These are phyloP conservation scores for Dynastes maya DNA, from an alignment of 2,888 invertebrate genomes.

Conservation along the genomic window DNA sequence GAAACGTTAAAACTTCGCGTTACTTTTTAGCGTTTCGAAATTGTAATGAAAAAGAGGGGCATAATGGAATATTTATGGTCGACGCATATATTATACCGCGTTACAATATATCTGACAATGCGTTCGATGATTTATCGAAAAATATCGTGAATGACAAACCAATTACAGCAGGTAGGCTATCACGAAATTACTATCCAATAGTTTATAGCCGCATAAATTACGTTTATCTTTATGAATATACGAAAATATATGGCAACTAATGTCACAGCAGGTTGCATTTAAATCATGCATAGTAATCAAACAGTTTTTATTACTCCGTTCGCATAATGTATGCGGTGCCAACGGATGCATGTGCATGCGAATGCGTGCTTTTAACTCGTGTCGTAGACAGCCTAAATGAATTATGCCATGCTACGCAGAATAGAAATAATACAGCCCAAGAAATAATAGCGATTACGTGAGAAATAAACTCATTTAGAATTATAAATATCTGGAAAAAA, in stretches of 20 bases:
- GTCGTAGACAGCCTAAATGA: slow-evolving; percentile 1
- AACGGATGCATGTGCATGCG: slow-evolving; percentile 40
- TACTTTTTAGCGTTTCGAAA: slow-evolving; percentile 19
- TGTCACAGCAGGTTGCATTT: slow-evolving; percentile 62
- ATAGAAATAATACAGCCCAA: no score
- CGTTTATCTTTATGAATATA: slow-evolving; percentile 66
- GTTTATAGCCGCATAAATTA: slow-evolving; percentile 65
- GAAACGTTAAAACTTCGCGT: slow-evolving; percentile 3
- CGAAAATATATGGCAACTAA: slow-evolving; percentile 64
- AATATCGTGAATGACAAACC: slow-evolving; percentile 64
- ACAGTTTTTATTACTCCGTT: slow-evolving; percentile 49
- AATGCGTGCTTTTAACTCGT: slow-evolving; percentile 17
- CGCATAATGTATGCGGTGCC: slow-evolving; percentile 50
- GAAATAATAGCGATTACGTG: no score
- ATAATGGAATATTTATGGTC: slow-evolving; percentile 46
- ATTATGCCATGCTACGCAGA: background rate
- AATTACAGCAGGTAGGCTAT: slow-evolving; percentile 65
- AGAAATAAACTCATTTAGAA: no score
- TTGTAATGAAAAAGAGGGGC: slow-evolving; percentile 27
- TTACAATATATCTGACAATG: slow-evolving; percentile 48
- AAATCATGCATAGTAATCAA: slow-evolving; percentile 62
- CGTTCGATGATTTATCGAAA: slow-evolving; percentile 57
- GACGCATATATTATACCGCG: slow-evolving; percentile 35
- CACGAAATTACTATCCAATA: slow-evolving; percentile 63
- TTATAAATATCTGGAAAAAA: no score